phyloP scores from a whole-genome alignment of 1,140 invertebrate species.

The Mactra quadrangularis region DNA sequence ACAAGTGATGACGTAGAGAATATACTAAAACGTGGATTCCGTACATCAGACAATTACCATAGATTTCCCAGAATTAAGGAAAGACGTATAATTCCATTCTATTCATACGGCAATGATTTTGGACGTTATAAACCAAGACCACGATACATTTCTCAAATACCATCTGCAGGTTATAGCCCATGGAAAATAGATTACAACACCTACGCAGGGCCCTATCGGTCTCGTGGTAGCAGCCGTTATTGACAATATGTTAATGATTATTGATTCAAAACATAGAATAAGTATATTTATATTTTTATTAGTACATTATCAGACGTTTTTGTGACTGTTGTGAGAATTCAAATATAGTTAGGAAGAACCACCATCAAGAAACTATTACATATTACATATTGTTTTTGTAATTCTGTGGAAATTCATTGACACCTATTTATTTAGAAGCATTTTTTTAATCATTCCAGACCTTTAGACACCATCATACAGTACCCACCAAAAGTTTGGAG shows the following conservation, averaged over 20 bases:
- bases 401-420: too few species aligned
- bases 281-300: too few species aligned
- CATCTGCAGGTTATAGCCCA: not conserved
- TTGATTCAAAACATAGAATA: too few species aligned
- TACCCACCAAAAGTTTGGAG: too few species aligned
- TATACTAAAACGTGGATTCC: not conserved
- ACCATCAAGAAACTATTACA: too few species aligned
- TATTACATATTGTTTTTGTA: too few species aligned
- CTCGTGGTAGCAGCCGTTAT: not conserved
- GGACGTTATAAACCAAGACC: not conserved
- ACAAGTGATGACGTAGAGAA: not conserved
- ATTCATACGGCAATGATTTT: slow-evolving; percentile 1
- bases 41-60: not conserved
- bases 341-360: too few species aligned
- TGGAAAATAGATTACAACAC: not conserved
- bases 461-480: too few species aligned
- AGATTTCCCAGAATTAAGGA: slow-evolving; percentile 3
- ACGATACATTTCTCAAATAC: not conserved
- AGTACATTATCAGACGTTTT: too few species aligned
- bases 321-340: too few species aligned
- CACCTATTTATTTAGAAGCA: too few species aligned
- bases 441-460: too few species aligned
- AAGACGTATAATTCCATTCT: not conserved
- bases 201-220: not conserved
- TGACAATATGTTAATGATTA: not conserved